Base-by-base conservation (phyloP, 2,113 vertebrate species). In the Herpetotheres cachinnans region DNA sequence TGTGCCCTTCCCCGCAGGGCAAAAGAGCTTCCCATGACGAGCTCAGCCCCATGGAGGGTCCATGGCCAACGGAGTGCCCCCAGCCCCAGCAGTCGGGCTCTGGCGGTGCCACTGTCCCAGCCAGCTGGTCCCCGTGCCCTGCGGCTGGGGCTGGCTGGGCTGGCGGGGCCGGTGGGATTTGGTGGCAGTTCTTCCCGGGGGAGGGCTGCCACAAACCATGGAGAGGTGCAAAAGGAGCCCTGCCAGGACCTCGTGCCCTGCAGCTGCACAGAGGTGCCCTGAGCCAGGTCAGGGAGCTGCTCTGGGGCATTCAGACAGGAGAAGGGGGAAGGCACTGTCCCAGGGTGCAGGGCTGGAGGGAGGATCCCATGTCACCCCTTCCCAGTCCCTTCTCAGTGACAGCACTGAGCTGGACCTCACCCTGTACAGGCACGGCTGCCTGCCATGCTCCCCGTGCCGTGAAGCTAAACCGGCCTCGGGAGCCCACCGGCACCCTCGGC, bases 361-460 rank as follows among this genome's bases (percentile, higher is more conserved):
- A 47, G 16, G 42, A 16, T 65, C 42, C n/a, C 1, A 0, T 14
- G 58, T 65, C 42, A 63, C 59, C 21, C 42, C 20, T 40, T 54
- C 13, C 80, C 2, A 3, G 13, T 52, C 30, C 30, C 25, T 16
- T n/a, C 13, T 24, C 59, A 34, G 50, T 46, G 82, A 25, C 15
- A 58, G 52, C 2, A 0, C 49, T 34, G 40, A 21, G 18, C 29
- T 76, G 61, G 52, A 24, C 12, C 11, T 58, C 12, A 10, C 19
- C 29, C n/a, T 0, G 0, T 3, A 14, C 0, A 2, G 42, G 36
- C 62, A 25, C 26, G 0, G 0, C 42, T 67, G 44, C 42, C 24
- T 9, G 3, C 25, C 2, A 0, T 9, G 29, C 30, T 49, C n/a
- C 42, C 44, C 21, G 44, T 26, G 46, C 63, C 2, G 0, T 3